Evolutionary conservation across 2,113 vertebrate species (phyloP).

Genomic region (Eleginops maclovinus): DNA sequence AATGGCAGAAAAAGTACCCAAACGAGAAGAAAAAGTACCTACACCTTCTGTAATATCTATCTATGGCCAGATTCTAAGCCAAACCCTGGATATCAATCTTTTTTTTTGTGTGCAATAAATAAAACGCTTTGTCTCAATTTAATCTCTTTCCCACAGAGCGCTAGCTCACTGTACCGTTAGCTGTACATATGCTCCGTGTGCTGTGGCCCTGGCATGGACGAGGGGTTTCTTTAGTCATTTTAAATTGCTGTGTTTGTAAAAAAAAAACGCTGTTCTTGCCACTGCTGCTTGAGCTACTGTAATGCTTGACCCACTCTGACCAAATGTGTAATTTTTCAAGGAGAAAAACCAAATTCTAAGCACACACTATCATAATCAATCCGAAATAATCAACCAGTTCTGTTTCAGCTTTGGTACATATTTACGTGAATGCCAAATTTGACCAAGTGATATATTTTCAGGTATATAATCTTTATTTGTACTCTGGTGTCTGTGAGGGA

Average conservation of each 20-base stretch:
- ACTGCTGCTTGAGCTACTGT: slow-evolving; percentile 63
- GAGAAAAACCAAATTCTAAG: slow-evolving; percentile 48
- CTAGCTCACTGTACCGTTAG: slow-evolving; percentile 55
- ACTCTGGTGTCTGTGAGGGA: not conserved
- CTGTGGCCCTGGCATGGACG: slow-evolving; percentile 54
- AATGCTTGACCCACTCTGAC: slow-evolving; percentile 54
- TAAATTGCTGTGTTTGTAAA: slow-evolving; percentile 65
- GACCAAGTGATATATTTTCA: slow-evolving; percentile 52
- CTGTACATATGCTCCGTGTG: slow-evolving; percentile 70
- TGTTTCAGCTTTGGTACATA: slow-evolving; percentile 16
- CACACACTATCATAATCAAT: slow-evolving; percentile 27
- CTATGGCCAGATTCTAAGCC: slow-evolving; percentile 1
- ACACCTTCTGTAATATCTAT: not conserved
- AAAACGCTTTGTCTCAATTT: slow-evolving; percentile 24
- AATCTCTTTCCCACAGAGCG: slow-evolving; percentile 25
- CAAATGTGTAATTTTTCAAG: slow-evolving; percentile 47
- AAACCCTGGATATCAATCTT: slow-evolving; percentile 24
- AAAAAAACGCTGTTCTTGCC: slow-evolving; percentile 55
- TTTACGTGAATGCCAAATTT: slow-evolving; percentile 42
- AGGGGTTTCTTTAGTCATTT: slow-evolving; percentile 44
- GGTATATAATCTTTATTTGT: slow-evolving; percentile 58
- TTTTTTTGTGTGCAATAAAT: slow-evolving; percentile 73
- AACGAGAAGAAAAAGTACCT: not conserved
- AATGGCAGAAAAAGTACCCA: not conserved
- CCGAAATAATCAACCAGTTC: slow-evolving; percentile 16